A percentile compares a stretch with the other conserved stretches of the same genome.
Conservation (phyloP, 2,888 invertebrate species). For the Trichacis sp. region DNA sequence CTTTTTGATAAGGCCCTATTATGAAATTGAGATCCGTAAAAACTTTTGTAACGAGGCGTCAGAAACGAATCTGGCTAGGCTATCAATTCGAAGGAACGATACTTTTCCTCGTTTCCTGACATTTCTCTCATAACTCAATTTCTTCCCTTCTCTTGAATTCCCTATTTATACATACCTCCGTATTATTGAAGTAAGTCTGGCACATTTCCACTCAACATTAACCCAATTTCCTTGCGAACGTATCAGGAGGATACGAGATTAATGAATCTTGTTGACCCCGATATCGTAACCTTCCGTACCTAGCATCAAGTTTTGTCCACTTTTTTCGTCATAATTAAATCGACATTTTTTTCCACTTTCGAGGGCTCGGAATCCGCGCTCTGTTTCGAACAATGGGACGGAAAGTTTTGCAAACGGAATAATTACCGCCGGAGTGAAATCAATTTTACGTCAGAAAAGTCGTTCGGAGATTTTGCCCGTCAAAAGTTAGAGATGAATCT, state of each 20-base stretch:
- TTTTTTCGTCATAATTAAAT: not conserved
- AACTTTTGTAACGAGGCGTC: no score
- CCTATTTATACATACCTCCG: not conserved
- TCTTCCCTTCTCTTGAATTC: not conserved
- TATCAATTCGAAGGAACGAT: no score
- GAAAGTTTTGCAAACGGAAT: not conserved
- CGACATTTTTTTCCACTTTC: no score
- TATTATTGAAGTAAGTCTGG: slow-evolving; percentile 49
- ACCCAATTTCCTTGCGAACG: slow-evolving; percentile 55
- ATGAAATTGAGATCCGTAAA: no score
- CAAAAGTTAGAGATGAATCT: no score
- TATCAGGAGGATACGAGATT: slow-evolving; percentile 47
- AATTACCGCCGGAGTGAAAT: no score
- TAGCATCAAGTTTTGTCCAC: not conserved
- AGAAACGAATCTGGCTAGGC: no score
- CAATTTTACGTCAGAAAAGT: no score
- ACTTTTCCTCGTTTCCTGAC: not conserved
- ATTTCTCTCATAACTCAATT: not conserved
- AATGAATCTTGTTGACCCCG: slow-evolving; percentile 41
- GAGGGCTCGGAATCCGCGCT: no score
- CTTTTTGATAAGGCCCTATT: no score
- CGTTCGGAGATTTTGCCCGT: no score
- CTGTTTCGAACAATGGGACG: no score
- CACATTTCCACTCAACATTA: slow-evolving; percentile 60
- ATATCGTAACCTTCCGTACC: slow-evolving; percentile 26